phyloP scores from a whole-genome alignment of 2,888 invertebrate genomes.

The Alloplasta piceator region DNA sequence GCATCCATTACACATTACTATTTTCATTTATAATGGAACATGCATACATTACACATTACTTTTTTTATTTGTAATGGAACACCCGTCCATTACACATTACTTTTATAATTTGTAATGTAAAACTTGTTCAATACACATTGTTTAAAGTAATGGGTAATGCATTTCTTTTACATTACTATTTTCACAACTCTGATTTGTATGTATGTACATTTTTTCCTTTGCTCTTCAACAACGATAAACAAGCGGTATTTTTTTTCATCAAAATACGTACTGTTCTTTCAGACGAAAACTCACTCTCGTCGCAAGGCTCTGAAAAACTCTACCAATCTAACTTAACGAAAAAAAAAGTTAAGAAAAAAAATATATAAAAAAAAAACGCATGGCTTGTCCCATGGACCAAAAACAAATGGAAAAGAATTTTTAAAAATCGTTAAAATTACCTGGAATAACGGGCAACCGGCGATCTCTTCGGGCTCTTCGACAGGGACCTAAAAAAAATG shows the following conservation, averaged over 20 bases:
- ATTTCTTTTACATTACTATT: too few species aligned
- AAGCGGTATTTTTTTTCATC: slow-evolving; percentile 54
- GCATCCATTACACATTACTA: too few species aligned
- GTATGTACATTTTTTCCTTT: slow-evolving; percentile 29
- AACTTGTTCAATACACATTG: too few species aligned
- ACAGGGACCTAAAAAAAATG: slow-evolving; percentile 79
- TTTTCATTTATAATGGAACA: too few species aligned
- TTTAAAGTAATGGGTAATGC: too few species aligned
- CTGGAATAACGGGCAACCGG: slow-evolving; percentile 75
- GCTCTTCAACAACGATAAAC: slow-evolving; percentile 56
- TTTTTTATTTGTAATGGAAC: too few species aligned
- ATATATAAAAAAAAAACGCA: slow-evolving; percentile 30
- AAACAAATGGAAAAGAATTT: slow-evolving; percentile 13
- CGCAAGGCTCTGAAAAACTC: slow-evolving; percentile 64
- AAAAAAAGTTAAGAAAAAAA: slow-evolving; percentile 15
- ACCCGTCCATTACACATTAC: too few species aligned
- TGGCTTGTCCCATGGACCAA: slow-evolving; percentile 23
- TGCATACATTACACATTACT: too few species aligned
- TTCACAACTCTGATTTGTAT: too few species aligned
- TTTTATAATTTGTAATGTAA: too few species aligned
- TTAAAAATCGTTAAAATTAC: slow-evolving; percentile 70
- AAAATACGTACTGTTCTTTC: slow-evolving; percentile 62
- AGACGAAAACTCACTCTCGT: slow-evolving; percentile 62
- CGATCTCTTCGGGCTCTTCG: slow-evolving; percentile 77
- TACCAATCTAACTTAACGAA: slow-evolving; percentile 56